These are phyloP conservation scores for Sphaerophoria rueppellii DNA, from an alignment of 2,888 invertebrate genomes.

Conservation along the genomic window DNA sequence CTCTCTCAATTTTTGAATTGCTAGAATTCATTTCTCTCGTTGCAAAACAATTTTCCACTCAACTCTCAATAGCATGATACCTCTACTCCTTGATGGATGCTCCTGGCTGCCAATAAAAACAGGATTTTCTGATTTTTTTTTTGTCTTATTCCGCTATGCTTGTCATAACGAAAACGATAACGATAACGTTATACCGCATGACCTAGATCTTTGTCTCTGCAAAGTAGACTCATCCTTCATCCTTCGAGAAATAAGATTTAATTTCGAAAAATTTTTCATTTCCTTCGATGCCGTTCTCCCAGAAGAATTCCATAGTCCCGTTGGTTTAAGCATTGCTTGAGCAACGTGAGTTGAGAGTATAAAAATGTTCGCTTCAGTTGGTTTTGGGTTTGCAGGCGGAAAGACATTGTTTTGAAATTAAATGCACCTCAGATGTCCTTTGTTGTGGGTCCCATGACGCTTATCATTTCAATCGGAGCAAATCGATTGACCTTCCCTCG, in stretches of 20 bases:
- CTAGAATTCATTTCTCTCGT: conserved; percentile 17
- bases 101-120: conserved; percentile 62
- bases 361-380: too few species aligned
- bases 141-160: conserved; percentile 40
- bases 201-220: conserved; percentile 44
- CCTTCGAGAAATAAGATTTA: conserved; percentile 56
- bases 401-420: conserved; percentile 65
- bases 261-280: conserved; percentile 55
- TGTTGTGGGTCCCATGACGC: conserved; percentile 51
- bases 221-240: conserved; percentile 28
- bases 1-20: not conserved
- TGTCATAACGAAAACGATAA: conserved; percentile 65
- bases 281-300: conserved; percentile 17
- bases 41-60: conserved; percentile 58
- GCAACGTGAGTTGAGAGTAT: not conserved
- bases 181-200: conserved; percentile 48
- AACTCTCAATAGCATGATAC: conserved; percentile 50
- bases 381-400: not conserved
- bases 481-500: conserved; percentile 71
- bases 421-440: conserved; percentile 64
- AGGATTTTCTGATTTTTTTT: conserved; percentile 13
- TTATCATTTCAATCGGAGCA: conserved; percentile 53
- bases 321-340: not conserved
- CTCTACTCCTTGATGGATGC: conserved; percentile 23
- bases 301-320: not conserved